Evolutionary conservation across 2,113 vertebrate genomes (phyloP), one percentile per base, ranked within the genome.

Genomic region (Platysternon megacephalum): DNA sequence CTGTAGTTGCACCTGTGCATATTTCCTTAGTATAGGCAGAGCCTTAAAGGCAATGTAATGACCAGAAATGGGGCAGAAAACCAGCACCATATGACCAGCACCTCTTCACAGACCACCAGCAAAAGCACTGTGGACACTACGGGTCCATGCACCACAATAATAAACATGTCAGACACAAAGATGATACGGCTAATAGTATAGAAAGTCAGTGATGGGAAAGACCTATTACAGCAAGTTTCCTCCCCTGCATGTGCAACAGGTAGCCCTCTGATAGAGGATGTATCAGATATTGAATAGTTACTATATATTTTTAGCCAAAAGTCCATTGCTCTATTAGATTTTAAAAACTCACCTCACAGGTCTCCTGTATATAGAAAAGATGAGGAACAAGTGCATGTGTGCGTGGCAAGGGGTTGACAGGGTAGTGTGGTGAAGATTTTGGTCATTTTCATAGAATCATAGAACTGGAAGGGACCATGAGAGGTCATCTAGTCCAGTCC

Each of bases 141-240:
- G 11, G 46, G 14, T 4, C 19, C 6, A 2, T 0, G 0, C 1
- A 21, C 1, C 32, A 55, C 12, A 2, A 8, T 24, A 82, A 52
- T 17, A 46, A 82, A 9, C 2, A 35, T 6, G 1, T 61, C 0
- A 0, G 91, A 42, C 46, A n/a, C 3, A 13, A 28, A 65, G 32
- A 46, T 79, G 17, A 85, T 91, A 86, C 32, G 72, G 55, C 1
- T 3, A 29, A 14, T 46, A 79, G 22, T 17, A 32, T 24, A 46
- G 35, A 82, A 44, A 5, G 88, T n/a, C 16, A 82, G 32, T 3
- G 4, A 35, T 13, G 9, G 4, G 11, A 56, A 87, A 21, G 2
- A 58, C 35, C n/a, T 90, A 52, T 87, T 21, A 28, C 39, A 42
- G 79, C 13, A 58, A 53, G 35, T 29, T 1, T n/a, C 48, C 42